Base-by-base conservation (phyloP, 2,797 vertebrate genomes). In the Nasua narica region DNA sequence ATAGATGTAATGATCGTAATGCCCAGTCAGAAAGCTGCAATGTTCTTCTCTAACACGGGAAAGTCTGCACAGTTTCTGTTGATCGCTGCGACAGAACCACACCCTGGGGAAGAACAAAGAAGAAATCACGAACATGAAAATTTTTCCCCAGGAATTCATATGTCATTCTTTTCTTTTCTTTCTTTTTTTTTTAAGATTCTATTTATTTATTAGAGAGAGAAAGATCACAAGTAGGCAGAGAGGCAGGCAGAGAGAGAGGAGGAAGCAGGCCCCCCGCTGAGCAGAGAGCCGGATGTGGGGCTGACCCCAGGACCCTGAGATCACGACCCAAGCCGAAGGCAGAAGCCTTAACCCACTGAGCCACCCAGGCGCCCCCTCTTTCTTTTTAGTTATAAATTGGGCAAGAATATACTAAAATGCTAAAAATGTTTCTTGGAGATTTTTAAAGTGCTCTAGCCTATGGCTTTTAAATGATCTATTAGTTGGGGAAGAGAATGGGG, bases 381-480 rank as follows among this genome's bases (percentile, higher is more conserved):
- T 84, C 35, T 5, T 43, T 87, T 70, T 43, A 9, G 27, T 69
- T 77, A 10, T 52, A 95, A 88, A 78, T 91, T 95, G 89, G 37
- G 35, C 52, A 69, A 95, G 25, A 96, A 60, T 58, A 70, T 82
- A 58, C 10, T 69, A 72, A 2, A 14, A 37, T 90, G 12, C 54
- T 81, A 62, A 70, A 97, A 87, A 15, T 3, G 2, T 82, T 93
- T 86, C 89, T 78, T 72, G 1, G 32, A 91, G 14, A 77, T 60
- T 92, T 93, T 83, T 50, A 67, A 90, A 18, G 81, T 79, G 18
- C 7, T 79, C 13, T 92, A 58, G 6, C 40, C 18, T 76, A 32
- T 56, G 35, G 21, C 29, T 95, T 94, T 83, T 85, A 94, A 79
- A 88, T 81, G 48, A 94, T 86, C 48, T 77, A 93, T 95, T 91